A percentile compares a stretch with the other conserved stretches of the same genome.
Evolutionary conservation across 2,888 invertebrate genomes (phyloP).

Genomic region (Lottia gigantea): DNA sequence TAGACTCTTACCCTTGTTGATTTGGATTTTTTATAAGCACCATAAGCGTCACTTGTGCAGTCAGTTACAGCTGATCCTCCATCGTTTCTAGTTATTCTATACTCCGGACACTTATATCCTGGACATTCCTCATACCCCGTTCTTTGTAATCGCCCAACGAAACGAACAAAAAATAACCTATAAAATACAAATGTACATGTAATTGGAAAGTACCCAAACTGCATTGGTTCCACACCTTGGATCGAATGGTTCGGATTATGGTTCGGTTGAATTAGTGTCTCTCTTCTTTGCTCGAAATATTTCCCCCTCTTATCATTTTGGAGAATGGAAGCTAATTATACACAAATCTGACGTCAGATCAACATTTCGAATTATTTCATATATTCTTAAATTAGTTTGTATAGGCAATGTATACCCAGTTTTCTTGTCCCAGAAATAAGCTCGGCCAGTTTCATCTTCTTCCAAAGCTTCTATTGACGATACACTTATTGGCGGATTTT

Average conservation of each 20-base stretch:
- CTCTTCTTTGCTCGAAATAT: too few species aligned
- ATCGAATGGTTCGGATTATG: too few species aligned
- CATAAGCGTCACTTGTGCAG: not conserved
- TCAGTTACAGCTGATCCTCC: not conserved
- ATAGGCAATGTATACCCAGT: not conserved
- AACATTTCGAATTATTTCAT: too few species aligned
- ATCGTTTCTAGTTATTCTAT: not conserved
- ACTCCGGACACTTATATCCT: not conserved
- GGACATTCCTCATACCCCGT: not conserved
- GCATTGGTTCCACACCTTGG: too few species aligned
- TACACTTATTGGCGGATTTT: slow-evolving; percentile 3
- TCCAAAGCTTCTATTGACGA: slow-evolving; percentile 21
- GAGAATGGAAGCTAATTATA: too few species aligned
- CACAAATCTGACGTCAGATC: too few species aligned
- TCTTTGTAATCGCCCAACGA: not conserved
- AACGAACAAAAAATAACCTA: not conserved
- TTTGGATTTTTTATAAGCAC: not conserved
- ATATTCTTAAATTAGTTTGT: too few species aligned
- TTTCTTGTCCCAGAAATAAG: slow-evolving; percentile 18
- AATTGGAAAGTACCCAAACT: too few species aligned
- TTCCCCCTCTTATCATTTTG: too few species aligned
- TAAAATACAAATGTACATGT: not conserved
- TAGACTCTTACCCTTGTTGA: too few species aligned
- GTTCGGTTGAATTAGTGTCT: too few species aligned
- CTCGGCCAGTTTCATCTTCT: slow-evolving; percentile 20